Percentiles rank a stretch among this genome's conserved stretches.
These are phyloP conservation scores for Mesocentrotus franciscanus DNA, from an alignment of 53 echinoderm and acorn worm genomes.

Conservation along the genomic window DNA sequence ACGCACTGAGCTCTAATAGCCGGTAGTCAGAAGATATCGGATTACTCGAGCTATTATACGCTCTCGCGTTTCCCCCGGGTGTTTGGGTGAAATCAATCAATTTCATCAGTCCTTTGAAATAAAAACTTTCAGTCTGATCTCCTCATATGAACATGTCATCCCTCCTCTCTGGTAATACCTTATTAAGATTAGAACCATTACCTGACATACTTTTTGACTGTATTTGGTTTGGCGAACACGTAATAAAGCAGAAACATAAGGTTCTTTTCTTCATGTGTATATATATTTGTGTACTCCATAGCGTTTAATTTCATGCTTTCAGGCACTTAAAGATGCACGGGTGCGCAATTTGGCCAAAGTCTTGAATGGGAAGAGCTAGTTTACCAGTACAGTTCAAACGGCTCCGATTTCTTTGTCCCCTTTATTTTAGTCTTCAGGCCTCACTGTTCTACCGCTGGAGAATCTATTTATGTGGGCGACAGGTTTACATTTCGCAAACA, in stretches of 20 bases:
- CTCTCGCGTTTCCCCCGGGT: not conserved
- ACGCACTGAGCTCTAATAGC: not conserved
- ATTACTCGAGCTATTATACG: not conserved
- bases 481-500: not conserved
- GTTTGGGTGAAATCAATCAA: not conserved
- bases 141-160: not conserved
- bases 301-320: not conserved
- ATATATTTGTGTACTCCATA: not conserved
- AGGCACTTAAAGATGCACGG: not conserved
- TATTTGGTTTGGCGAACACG: not conserved
- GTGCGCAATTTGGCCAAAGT: not conserved
- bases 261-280: not conserved
- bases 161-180: not conserved
- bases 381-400: not conserved
- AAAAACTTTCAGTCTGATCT: not conserved
- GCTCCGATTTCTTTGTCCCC: not conserved
- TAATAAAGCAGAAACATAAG: not conserved
- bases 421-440: not conserved
- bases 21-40: not conserved
- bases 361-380: not conserved
- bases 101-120: not conserved
- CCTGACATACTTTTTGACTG: not conserved
- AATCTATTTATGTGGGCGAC: not conserved
- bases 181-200: not conserved
- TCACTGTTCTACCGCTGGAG: not conserved